Percentiles rank a stretch among this genome's conserved stretches.
These are phyloP conservation scores for Cyphomyrus discorhynchus DNA, from an alignment of 2,113 vertebrate species.

Conservation along the genomic window DNA sequence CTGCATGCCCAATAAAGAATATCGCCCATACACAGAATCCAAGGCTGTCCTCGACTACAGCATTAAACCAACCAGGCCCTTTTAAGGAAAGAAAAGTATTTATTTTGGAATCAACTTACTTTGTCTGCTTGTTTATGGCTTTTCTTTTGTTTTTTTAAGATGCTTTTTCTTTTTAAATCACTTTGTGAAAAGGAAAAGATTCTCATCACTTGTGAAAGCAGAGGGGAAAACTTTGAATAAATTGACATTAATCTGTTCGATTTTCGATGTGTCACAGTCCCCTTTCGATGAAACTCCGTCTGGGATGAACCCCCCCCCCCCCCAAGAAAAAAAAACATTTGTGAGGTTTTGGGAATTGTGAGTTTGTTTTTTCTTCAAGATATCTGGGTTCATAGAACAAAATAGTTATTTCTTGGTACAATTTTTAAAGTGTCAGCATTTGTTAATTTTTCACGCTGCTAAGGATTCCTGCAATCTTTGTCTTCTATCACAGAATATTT, in stretches of 20 bases:
- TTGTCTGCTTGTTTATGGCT: conserved; percentile 15
- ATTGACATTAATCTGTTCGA: conserved; percentile 15
- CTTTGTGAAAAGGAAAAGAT: background rate
- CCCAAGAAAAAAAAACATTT: background rate
- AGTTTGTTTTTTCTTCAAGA: background rate
- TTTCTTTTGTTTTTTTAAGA: conserved; percentile 13
- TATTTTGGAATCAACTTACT: conserved; percentile 25
- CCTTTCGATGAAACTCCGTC: background rate
- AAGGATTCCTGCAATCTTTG: background rate
- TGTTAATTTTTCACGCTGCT: conserved; percentile 8
- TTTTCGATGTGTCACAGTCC: background rate
- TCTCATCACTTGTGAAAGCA: conserved; percentile 2
- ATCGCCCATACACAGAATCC: conserved; percentile 47
- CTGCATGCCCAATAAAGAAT: conserved; percentile 72
- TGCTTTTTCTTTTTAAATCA: conserved; percentile 18
- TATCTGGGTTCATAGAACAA: background rate
- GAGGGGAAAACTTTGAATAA: conserved; percentile 8
- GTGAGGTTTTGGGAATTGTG: background rate
- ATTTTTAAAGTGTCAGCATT: background rate
- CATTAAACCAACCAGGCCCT: conserved; percentile 6
- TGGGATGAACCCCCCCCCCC: background rate
- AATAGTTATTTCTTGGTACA: background rate
- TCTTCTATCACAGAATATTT: background rate
- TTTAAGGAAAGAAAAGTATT: conserved; percentile 24
- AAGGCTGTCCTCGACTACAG: background rate